Evolutionary conservation across 2,797 vertebrate species (phyloP).

Genomic region (Uromys caudimaculatus): DNA sequence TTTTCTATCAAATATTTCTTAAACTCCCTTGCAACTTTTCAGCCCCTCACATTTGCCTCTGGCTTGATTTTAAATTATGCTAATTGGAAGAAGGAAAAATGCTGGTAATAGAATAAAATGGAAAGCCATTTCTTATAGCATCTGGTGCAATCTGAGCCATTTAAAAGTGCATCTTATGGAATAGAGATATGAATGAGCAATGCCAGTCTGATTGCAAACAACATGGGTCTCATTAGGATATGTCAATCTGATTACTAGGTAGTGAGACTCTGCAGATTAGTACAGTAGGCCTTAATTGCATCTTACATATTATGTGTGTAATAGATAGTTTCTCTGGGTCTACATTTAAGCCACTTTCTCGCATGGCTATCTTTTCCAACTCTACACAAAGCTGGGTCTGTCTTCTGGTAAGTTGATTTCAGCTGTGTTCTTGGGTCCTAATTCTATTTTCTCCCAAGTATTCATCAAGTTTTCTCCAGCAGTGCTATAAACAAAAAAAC

Average conservation of each 20-base stretch:
- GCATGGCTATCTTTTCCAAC: slow-evolving; percentile 75
- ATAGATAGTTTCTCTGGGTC: slow-evolving; percentile 73
- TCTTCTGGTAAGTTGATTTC: slow-evolving; percentile 82
- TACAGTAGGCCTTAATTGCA: slow-evolving; percentile 76
- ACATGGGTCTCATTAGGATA: slow-evolving; percentile 82
- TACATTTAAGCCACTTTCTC: slow-evolving; percentile 64
- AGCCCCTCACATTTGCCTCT: slow-evolving; percentile 76
- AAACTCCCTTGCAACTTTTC: slow-evolving; percentile 78
- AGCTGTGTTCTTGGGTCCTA: slow-evolving; percentile 76
- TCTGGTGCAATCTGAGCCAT: slow-evolving; percentile 78
- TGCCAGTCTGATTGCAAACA: slow-evolving; percentile 83
- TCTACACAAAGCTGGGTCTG: slow-evolving; percentile 76
- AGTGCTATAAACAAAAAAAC: slow-evolving; percentile 86
- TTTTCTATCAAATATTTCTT: slow-evolving; percentile 72
- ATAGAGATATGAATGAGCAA: slow-evolving; percentile 77
- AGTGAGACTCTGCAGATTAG: slow-evolving; percentile 82
- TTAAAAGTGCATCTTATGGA: slow-evolving; percentile 79
- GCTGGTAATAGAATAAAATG: slow-evolving; percentile 79
- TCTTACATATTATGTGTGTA: slow-evolving; percentile 69
- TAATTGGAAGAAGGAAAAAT: slow-evolving; percentile 81
- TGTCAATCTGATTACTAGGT: slow-evolving; percentile 80
- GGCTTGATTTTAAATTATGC: slow-evolving; percentile 83
- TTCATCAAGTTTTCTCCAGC: slow-evolving; percentile 82
- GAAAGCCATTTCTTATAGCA: slow-evolving; percentile 78
- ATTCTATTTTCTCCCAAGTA: slow-evolving; percentile 81